Base-by-base conservation (phyloP, 2,797 vertebrate genomes). In the Brachyrhaphis roseni region DNA sequence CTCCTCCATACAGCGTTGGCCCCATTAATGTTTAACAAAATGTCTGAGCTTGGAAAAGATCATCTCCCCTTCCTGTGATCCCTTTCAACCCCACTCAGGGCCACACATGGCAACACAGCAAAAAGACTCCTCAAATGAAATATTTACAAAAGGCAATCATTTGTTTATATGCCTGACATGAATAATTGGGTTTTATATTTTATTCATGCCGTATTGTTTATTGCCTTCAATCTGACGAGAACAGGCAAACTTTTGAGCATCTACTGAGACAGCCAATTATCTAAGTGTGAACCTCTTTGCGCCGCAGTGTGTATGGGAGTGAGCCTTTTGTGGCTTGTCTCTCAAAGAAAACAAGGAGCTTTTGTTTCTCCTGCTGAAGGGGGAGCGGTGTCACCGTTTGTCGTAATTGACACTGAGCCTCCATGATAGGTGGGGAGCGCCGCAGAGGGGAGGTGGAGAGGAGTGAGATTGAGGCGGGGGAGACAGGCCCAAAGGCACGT, bases 1-100 rank as follows among this genome's bases (percentile, higher is more conserved):
- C 86, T 86, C 89, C 91, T 92, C 87, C 55, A 11, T 81, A 62
- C 73, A 1, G 81, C 49, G 18, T 77, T 92, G 84, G 80, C 86
- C 84, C 83, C 83, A 89, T 92, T 92, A 93, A 93, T 93, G 92
- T 90, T 91, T 89, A 92, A 93, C 92, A 93, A 91, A 94, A 92
- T 47, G 76, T 87, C 81, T 45, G 34, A 76, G 85, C 86, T 72
- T 13, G 23, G 74, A 82, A 80, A 57, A 85, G 80, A 91, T 89
- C 84, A 80, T 36, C 82, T 57, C 72, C 79, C 76, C 64, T 82
- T 76, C 77, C 74, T 55, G 72, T 88, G 82, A 89, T 89, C 82
- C 76, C 76, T 86, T 88, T 86, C 88, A 89, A 75, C 78, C 80
- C 74, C 62, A 74, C 89, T 74, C 72, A 71, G 83, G 85, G 88